Conservation (phyloP, 2,888 invertebrate species). For the Stenurella melanura region DNA sequence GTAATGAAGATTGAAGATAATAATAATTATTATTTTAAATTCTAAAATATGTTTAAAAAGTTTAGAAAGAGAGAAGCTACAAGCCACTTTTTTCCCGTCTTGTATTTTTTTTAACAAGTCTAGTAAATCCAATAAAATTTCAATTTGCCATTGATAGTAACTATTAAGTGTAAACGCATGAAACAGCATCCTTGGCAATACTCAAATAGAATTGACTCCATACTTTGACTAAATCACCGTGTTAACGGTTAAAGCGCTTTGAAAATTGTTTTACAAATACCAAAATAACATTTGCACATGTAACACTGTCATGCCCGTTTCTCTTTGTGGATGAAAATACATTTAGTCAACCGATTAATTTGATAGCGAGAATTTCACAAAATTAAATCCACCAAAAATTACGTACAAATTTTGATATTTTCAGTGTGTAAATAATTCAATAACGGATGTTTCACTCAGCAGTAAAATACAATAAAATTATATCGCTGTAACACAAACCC, state of each 20-base stretch:
- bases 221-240: slow-evolving; percentile 4
- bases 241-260: slow-evolving; percentile 7
- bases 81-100: too few species aligned
- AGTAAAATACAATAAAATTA: slow-evolving; percentile 32
- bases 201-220: too few species aligned
- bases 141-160: too few species aligned
- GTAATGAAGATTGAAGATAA: too few species aligned
- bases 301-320: neutral
- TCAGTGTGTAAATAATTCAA: slow-evolving; percentile 29
- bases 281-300: neutral
- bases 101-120: too few species aligned
- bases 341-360: neutral
- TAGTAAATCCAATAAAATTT: too few species aligned
- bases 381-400: slow-evolving; percentile 32
- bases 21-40: too few species aligned
- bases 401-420: slow-evolving; percentile 22
- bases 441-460: slow-evolving; percentile 20
- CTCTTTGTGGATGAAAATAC: slow-evolving; percentile 22
- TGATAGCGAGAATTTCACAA: slow-evolving; percentile 14
- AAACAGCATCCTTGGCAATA: too few species aligned
- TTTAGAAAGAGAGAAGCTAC: too few species aligned
- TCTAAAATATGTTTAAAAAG: too few species aligned
- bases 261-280: slow-evolving; percentile 20
- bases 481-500: slow-evolving; percentile 37
- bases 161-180: too few species aligned